Percentiles rank a stretch among this genome's conserved stretches.
Evolutionary conservation across 2,888 invertebrate species (phyloP).

Genomic region (Teinopalpus imperialis): DNA sequence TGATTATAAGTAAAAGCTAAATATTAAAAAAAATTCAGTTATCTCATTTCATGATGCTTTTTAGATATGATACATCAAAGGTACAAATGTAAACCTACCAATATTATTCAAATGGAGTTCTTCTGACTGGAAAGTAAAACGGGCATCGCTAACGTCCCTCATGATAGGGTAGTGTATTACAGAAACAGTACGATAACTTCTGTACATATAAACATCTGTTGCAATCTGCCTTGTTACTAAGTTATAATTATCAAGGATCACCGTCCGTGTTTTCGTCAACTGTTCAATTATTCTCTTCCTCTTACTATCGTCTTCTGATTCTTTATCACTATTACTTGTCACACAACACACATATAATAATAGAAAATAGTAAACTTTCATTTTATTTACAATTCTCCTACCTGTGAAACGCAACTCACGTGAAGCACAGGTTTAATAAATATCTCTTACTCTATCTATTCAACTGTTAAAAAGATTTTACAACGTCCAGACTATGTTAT

Average conservation of each 20-base stretch:
- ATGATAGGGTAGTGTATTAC: constrained; percentile 67
- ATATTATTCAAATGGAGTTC: constrained; percentile 75
- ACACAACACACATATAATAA: constrained; percentile 59
- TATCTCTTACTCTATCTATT: constrained; percentile 21
- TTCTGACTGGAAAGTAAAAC: constrained; percentile 74
- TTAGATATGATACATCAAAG: too few relatives aligned
- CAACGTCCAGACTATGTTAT: not conserved
- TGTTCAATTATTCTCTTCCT: constrained; percentile 66
- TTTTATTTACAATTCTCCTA: constrained; percentile 49
- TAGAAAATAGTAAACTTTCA: constrained; percentile 59
- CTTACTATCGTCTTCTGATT: constrained; percentile 57
- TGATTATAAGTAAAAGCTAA: too few relatives aligned
- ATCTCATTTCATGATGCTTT: too few relatives aligned
- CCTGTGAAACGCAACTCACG: constrained; percentile 39
- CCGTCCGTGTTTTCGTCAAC: constrained; percentile 63
- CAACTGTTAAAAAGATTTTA: constrained; percentile 13
- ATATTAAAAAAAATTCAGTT: too few relatives aligned
- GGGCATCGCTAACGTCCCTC: constrained; percentile 67
- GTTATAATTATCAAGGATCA: constrained; percentile 63
- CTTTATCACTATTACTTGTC: constrained; percentile 56
- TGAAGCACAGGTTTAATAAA: constrained; percentile 24
- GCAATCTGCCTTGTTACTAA: constrained; percentile 71
- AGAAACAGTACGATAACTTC: constrained; percentile 72
- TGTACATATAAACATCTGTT: constrained; percentile 72
- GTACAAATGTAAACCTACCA: too few relatives aligned